A percentile compares a stretch with the other conserved stretches of the same genome.
Conservation (phyloP, 2,113 vertebrate genomes). For the Poecile atricapillus region DNA sequence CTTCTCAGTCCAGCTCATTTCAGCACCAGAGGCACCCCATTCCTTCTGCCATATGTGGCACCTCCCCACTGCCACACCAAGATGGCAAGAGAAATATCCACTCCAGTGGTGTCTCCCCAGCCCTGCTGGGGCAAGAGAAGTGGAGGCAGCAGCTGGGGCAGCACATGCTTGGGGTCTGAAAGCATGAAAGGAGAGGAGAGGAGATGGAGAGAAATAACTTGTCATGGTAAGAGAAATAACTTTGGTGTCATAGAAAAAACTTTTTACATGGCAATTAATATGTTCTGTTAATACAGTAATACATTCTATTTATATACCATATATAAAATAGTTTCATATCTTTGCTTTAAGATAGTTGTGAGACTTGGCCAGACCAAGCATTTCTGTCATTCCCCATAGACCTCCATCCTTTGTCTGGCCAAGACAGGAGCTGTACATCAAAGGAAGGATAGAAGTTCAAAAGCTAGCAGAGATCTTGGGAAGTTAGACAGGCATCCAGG, state of each 20-base stretch:
- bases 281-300: not conserved
- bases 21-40: too few relatives aligned
- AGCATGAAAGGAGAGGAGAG: not conserved
- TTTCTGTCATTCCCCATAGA: not conserved
- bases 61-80: not conserved
- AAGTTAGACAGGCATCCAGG: not conserved
- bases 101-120: not conserved
- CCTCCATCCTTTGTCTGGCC: not conserved
- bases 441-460: not conserved
- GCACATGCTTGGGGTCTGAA: not conserved
- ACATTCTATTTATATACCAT: not conserved
- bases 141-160: not conserved
- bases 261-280: not conserved
- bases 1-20: not conserved
- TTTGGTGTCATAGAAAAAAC: not conserved
- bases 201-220: not conserved
- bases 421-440: not conserved
- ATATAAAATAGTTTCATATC: not conserved
- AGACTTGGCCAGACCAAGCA: not conserved
- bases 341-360: not conserved
- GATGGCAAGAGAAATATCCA: fast-evolving
- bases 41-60: not conserved
- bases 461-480: not conserved
- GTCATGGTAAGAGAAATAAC: not conserved
- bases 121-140: not conserved